Evolutionary conservation across 2,797 vertebrate genomes (phyloP).

Genomic region (Petrocephalus schoutedeni): DNA sequence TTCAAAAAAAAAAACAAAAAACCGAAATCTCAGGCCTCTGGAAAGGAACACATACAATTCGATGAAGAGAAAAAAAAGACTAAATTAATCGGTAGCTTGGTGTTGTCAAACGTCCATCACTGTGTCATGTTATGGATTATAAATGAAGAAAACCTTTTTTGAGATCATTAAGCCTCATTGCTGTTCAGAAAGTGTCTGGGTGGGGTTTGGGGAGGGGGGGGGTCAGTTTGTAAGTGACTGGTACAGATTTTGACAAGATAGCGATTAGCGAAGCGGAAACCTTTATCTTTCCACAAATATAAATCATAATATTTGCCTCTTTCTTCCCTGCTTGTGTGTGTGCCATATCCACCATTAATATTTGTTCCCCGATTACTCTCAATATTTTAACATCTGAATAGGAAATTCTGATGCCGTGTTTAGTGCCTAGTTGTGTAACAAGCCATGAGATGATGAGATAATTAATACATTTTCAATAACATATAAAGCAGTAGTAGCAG

Average conservation of each 20-base stretch:
- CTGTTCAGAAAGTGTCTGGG: not conserved
- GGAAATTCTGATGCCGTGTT: not conserved
- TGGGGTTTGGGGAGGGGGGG: not conserved
- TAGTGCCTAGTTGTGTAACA: not conserved
- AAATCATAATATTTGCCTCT: not conserved
- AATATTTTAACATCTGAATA: not conserved
- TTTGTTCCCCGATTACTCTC: not conserved
- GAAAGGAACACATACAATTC: conserved; percentile 35
- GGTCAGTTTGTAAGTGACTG: not conserved
- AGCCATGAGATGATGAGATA: not conserved
- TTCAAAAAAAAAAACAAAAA: conserved; percentile 31
- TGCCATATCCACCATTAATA: not conserved
- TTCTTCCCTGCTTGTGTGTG: not conserved
- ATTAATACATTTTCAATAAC: not conserved
- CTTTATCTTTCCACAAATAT: not conserved
- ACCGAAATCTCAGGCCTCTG: conserved; percentile 44
- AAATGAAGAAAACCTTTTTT: not conserved
- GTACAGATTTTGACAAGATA: not conserved
- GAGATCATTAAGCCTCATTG: not conserved
- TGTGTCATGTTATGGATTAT: not conserved
- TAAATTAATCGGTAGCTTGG: not conserved
- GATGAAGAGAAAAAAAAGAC: not conserved
- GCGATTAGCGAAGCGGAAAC: not conserved
- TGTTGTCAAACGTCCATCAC: conserved; percentile 26
- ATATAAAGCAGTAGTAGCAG: not conserved